Evolutionary conservation across 2,797 vertebrate species (phyloP), one percentile per base, ranked within the genome.

Genomic region (Amazona finschi): DNA sequence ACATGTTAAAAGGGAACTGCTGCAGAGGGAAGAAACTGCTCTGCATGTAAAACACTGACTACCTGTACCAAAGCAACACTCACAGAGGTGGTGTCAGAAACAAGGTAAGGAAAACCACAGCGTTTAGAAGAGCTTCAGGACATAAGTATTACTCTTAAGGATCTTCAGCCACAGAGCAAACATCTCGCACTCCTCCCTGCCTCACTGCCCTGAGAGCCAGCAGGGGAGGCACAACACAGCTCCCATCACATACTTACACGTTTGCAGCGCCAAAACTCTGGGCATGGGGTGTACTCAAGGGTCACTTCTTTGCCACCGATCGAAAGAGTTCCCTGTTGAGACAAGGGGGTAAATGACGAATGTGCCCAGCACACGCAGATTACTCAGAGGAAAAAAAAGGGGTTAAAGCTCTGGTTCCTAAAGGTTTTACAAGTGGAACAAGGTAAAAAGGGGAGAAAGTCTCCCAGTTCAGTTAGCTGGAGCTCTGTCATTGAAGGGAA

Each of bases 191-290:
- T 73, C 44, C 58, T 80, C 30, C 55, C 65, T 73, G 93, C n/a
- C 24, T 36, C 69, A 44, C 53, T 81, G 85, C 80, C 64, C 15
- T 5, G 3, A 77, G 12, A 94, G 52, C 39, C 87, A 89, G 90
- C 74, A 88, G 85, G 87, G 41, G 90, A 93, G 88, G 83, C 89
- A 85, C 46, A 84, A n/a, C 10, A 85, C 89, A 91, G 55, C 66
- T 78, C 80, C 55, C 82, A 52, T 73, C 38, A 15, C 64, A 80
- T 95, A 97, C 98, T 97, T 96, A 98, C 98, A 82, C 97, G 97
- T 96, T 97, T 98, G 95, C 98, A 98, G 89, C 96, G 97, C 98
- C 98, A 98, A 36, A 97, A 98, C 87, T 98, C 98, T n/a, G 95
- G 97, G 87, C 96, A 98, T 3, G 97, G 97, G 75, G 98, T 97